phyloP scores from a whole-genome alignment of 2,113 vertebrate species.

The Pelodiscus sinensis region DNA sequence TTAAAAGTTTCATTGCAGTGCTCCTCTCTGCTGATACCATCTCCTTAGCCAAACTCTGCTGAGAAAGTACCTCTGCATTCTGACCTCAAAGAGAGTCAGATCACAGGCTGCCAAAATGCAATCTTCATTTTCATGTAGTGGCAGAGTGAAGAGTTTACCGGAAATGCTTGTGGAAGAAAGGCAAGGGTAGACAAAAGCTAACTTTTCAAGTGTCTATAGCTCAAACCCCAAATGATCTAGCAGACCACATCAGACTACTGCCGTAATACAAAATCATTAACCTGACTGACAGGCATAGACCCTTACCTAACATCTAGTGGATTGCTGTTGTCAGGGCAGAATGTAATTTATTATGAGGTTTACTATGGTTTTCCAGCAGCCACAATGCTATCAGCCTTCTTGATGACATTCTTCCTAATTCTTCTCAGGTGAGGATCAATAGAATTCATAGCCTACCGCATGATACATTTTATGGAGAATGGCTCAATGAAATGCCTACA shows the following conservation, averaged over 20 bases:
- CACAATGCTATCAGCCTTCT: not conserved
- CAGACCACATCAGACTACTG: not conserved
- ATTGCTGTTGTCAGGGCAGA: not conserved
- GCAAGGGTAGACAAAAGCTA: not conserved
- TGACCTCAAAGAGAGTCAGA: not conserved
- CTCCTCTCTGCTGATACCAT: not conserved
- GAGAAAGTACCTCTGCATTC: not conserved
- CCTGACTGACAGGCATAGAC: constrained; percentile 27
- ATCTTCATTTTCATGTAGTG: constrained; percentile 17
- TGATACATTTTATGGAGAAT: not conserved
- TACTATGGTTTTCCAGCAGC: not conserved
- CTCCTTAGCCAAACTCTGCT: not conserved
- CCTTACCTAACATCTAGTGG: constrained; percentile 26
- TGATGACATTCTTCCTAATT: not conserved
- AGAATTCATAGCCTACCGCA: constrained; percentile 45
- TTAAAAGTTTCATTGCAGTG: not conserved
- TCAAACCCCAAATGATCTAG: not conserved
- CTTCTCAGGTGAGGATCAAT: not conserved
- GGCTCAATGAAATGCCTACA: not conserved
- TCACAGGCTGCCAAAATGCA: not conserved
- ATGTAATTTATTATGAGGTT: not conserved
- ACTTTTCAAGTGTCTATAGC: not conserved
- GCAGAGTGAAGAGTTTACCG: not conserved
- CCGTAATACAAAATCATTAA: not conserved
- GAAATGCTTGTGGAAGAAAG: not conserved